Percentiles rank a stretch among this genome's conserved stretches.
These are phyloP conservation scores for Drosophila rubida DNA, from an alignment of 2,888 invertebrate genomes.

Conservation along the genomic window DNA sequence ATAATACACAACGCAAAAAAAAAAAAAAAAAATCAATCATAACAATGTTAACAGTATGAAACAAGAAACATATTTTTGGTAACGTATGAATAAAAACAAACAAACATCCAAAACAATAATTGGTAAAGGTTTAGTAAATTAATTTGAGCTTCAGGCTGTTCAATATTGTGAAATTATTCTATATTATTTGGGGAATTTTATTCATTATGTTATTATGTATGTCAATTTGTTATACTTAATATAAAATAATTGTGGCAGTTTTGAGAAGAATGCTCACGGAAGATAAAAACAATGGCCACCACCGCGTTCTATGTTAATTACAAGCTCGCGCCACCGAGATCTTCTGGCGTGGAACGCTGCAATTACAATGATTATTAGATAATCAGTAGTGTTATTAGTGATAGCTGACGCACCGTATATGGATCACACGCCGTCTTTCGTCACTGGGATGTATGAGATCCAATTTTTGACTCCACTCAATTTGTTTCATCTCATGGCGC, in stretches of 20 bases:
- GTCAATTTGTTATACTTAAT: conserved; percentile 68
- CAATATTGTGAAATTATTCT: conserved; percentile 29
- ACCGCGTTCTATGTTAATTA: conserved; percentile 60
- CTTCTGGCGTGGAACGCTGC: conserved; percentile 84
- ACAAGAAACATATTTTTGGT: conserved; percentile 60
- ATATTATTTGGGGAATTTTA: conserved; percentile 71
- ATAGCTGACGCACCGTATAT: conserved; percentile 86
- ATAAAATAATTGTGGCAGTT: conserved; percentile 73
- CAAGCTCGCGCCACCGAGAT: conserved; percentile 83
- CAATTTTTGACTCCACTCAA: conserved; percentile 89
- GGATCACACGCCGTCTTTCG: conserved; percentile 89
- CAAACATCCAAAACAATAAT: conserved; percentile 13
- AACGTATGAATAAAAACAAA: conserved; percentile 58
- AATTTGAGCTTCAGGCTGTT: background rate
- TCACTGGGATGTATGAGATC: conserved; percentile 91
- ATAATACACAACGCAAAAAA: conserved; percentile 9
- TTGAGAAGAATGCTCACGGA: conserved; percentile 77
- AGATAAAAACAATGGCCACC: conserved; percentile 63
- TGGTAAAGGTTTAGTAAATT: background rate
- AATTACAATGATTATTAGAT: background rate
- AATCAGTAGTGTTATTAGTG: background rate
- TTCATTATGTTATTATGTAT: conserved; percentile 56
- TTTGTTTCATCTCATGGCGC: conserved; percentile 89
- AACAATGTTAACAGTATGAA: conserved; percentile 47
- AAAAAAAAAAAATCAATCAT: conserved; percentile 46